These are phyloP conservation scores for Anguilla marmorata DNA, from an alignment of 2,797 vertebrate species.

Conservation along the genomic window DNA sequence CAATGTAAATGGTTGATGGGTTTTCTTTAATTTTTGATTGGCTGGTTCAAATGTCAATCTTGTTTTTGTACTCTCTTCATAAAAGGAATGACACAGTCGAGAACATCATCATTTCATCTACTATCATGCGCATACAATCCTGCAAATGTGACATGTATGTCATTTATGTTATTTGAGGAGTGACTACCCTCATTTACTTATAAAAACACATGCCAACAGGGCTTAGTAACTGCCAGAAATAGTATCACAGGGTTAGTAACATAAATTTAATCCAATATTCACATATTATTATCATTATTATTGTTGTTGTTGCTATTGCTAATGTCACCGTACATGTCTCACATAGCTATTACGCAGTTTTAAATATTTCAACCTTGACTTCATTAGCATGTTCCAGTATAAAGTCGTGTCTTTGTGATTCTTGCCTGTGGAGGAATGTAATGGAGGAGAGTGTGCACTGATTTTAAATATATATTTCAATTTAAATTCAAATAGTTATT, in stretches of 20 bases:
- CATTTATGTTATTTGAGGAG: background rate
- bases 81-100: background rate
- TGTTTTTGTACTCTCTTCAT: background rate
- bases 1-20: background rate
- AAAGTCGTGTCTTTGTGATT: background rate
- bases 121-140: background rate
- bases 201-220: background rate
- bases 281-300: background rate
- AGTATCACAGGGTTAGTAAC: background rate
- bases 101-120: background rate
- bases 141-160: background rate
- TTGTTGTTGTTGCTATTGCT: background rate
- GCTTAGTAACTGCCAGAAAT: background rate
- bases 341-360: no score
- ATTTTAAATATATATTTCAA: background rate
- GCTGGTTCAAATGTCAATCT: background rate
- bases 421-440: no score
- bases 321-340: no score
- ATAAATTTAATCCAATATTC: background rate
- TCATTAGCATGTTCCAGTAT: background rate
- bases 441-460: background rate
- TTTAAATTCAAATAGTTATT: background rate
- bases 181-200: background rate
- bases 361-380: background rate
- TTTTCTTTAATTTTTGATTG: background rate